Evolutionary conservation across 2,888 invertebrate species (phyloP).

Genomic region (Galerucella nymphaeae): DNA sequence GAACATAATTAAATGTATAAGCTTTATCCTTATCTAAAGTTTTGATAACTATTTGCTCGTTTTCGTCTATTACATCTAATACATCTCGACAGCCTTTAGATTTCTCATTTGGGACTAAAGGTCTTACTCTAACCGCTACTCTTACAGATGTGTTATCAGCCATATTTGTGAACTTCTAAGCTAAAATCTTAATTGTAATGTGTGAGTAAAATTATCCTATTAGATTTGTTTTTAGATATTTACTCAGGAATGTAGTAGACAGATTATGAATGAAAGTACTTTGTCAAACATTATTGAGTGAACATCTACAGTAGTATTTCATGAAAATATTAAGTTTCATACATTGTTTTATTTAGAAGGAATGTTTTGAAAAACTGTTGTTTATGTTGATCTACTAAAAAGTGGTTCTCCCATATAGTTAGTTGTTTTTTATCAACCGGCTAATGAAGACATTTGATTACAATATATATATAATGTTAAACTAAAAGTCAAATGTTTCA

Average conservation of each 20-base stretch:
- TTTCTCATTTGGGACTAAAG: conserved; percentile 78
- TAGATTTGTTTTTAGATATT: no score
- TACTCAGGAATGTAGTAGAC: no score
- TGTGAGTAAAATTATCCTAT: neutral
- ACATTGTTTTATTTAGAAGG: neutral
- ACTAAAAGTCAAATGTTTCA: no score
- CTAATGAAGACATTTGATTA: no score
- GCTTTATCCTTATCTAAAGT: conserved; percentile 71
- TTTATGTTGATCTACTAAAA: neutral
- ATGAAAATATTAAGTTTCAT: no score
- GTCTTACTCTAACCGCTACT: conserved; percentile 87
- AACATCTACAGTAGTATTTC: no score
- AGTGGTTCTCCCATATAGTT: neutral
- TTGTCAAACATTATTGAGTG: no score
- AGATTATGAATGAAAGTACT: no score
- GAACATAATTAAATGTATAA: conserved; percentile 88
- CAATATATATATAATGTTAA: no score
- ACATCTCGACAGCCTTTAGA: conserved; percentile 81
- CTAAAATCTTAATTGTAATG: neutral
- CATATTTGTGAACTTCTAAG: conserved; percentile 45
- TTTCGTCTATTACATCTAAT: conserved; percentile 73
- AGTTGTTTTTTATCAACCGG: no score
- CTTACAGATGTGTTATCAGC: conserved; percentile 67
- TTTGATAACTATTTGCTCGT: conserved; percentile 76
- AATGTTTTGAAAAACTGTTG: conserved; percentile 1